Base-by-base conservation (phyloP, 2,888 invertebrate species). In the Hydriomena furcata region DNA sequence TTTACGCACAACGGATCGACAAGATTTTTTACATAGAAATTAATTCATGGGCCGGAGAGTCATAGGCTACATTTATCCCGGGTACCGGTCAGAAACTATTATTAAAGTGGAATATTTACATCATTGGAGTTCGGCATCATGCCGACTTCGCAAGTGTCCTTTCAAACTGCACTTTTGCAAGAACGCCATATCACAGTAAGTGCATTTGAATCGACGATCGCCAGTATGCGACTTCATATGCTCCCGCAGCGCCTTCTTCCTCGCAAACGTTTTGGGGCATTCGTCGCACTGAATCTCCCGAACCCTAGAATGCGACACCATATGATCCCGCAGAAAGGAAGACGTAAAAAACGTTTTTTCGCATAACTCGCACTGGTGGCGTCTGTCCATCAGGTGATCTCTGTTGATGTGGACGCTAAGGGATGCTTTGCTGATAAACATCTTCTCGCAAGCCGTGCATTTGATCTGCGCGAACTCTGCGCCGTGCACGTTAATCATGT, bases 351-450 rank as follows among this genome's bases (percentile, higher is more conserved):
- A 77, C 0, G 45, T 66, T 50, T 61, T 73, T 1, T 71, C 67
- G 11, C 76, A 77, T 0, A 54, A n/a, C 0, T 54, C 23, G 12
- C 79, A 79, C 28, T 61, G 58, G 42, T 68, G 65, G 0, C 58
- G 51, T 11, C 72, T 62, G 34, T 78, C 71, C 60, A 75, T 65
- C 24, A 87, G 66, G 37, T 87, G 88, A 1, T 81, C 67, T 6
- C 65, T 55, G 31, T 68, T 70, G 2, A 64, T 64, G 42, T 78
- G 79, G 0, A 59, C 52, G 1, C 61, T 65, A 12, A 75, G 50
- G 1, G 52, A 49, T 7, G 58, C 63, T 8, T 59, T 58, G 6
- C 55, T 65, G 0, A 42, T 46, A 28, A 73, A 79, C 5, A 51
- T 44, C 24, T 63, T 68, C 1, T 78, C 71, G 45, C 78, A 79